Evolutionary conservation across 1,140 invertebrate species (phyloP), one percentile per base, ranked within the genome.

Genomic region (Pogonognathellus flavescens): DNA sequence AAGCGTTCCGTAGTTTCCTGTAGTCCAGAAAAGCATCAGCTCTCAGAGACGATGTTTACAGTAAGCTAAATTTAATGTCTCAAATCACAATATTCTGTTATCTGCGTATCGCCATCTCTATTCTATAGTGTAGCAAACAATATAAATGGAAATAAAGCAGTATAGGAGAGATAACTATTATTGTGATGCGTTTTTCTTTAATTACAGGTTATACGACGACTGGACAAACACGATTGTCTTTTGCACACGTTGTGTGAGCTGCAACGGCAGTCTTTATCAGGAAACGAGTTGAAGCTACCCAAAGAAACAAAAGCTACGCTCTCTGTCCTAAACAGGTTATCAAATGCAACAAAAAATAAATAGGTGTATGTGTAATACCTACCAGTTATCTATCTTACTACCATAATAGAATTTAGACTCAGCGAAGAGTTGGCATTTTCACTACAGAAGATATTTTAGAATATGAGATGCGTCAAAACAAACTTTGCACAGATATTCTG

Each of bases 201-300:
- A 76, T 76, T 76, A 76, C 62, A 86, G 85, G 70, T 86, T 72
- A 11, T 86, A 31, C 16, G 85, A 52, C 25, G 82, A 53, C 25
- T 86, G 10, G 85, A 86, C 49, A n/a, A 84, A 41, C 25, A 86
- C 50, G 85, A 86, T 66, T 86, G 85, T 18, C 31, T 86, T n/a
- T 49, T 86, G 53, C 18, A 57, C 57, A 59, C 85, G 3, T 31
- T 86, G 49, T 86, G 85, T 80, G 85, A 86, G 62, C n/a, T 86
- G 53, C 31, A 72, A 55, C 22, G 11, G 22, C 80, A 25, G 31
- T 76, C 53, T 22, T 5, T 62, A 55, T 81, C 80, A 81, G 80
- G 80, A 81, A 81, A 81, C 50, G 10, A 55, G 31, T 55, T 81
- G 31, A 41, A 41, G 31, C 6, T 41, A 13, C 80, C 80, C 13